Evolutionary conservation across 2,888 invertebrate genomes (phyloP).

Genomic region (Chaitophorus viminalis): DNA sequence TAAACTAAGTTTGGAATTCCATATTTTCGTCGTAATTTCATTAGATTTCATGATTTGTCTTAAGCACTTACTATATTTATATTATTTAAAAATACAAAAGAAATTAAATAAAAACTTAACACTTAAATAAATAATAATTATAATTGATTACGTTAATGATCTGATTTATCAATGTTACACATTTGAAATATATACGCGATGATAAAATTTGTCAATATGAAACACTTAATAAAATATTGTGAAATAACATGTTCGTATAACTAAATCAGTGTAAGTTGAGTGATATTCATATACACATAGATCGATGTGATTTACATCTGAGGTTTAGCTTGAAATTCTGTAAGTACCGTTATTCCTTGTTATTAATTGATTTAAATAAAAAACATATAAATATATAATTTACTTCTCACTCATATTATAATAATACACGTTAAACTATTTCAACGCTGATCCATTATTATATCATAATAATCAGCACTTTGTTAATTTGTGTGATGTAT

Average conservation of each 20-base stretch:
- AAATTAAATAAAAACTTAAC: neutral
- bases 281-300: conserved; percentile 32
- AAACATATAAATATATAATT: neutral
- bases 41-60: neutral
- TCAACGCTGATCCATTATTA: too few relatives aligned
- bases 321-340: neutral
- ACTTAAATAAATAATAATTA: neutral
- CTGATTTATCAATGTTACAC: neutral
- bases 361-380: too few relatives aligned
- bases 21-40: neutral
- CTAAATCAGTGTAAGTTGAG: conserved; percentile 25
- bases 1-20: neutral
- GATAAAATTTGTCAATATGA: conserved; percentile 8
- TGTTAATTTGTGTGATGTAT: too few relatives aligned
- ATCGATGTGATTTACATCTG: neutral
- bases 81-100: neutral
- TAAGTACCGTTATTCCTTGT: neutral
- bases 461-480: too few relatives aligned
- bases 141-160: conserved; percentile 10
- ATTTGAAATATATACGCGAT: neutral
- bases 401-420: too few relatives aligned
- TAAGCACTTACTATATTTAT: neutral
- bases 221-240: conserved; percentile 21
- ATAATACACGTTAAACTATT: too few relatives aligned
- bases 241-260: neutral